phyloP scores from a whole-genome alignment of 1,140 invertebrate species.

The Drosophila arawakana region DNA sequence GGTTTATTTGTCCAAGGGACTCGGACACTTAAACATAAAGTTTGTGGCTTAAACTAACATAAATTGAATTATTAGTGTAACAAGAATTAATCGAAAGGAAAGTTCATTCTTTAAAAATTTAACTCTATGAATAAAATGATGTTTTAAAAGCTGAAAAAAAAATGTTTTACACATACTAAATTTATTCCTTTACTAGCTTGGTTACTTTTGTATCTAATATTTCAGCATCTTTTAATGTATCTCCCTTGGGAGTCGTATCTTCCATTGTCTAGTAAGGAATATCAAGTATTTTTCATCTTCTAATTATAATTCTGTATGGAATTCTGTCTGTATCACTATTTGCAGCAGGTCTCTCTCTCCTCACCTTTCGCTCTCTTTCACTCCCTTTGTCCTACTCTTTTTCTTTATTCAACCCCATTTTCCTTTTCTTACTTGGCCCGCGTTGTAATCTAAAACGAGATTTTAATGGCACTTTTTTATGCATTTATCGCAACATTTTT shows the following conservation, averaged over 20 bases:
- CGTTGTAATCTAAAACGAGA: conserved; percentile 62
- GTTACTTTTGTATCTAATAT: too few species aligned
- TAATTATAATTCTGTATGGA: conserved; percentile 28
- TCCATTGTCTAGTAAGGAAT: not conserved
- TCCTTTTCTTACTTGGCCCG: not conserved
- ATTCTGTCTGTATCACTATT: conserved; percentile 18
- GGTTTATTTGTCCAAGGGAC: not conserved
- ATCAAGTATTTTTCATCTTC: not conserved
- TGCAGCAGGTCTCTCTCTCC: not conserved
- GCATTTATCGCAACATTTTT: conserved; percentile 48
- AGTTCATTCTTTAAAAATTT: not conserved
- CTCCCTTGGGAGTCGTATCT: not conserved
- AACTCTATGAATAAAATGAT: too few species aligned
- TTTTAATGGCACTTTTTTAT: conserved; percentile 74
- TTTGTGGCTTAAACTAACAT: not conserved
- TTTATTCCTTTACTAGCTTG: too few species aligned
- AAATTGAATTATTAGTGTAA: not conserved
- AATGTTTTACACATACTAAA: too few species aligned
- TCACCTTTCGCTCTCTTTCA: not conserved
- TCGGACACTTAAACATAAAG: not conserved
- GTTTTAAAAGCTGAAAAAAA: too few species aligned
- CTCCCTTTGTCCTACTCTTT: not conserved
- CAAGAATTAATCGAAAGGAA: not conserved
- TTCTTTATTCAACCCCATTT: too few species aligned
- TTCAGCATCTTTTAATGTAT: not conserved